Base-by-base conservation (phyloP, 2,797 vertebrate species). In the Pygocentrus nattereri region DNA sequence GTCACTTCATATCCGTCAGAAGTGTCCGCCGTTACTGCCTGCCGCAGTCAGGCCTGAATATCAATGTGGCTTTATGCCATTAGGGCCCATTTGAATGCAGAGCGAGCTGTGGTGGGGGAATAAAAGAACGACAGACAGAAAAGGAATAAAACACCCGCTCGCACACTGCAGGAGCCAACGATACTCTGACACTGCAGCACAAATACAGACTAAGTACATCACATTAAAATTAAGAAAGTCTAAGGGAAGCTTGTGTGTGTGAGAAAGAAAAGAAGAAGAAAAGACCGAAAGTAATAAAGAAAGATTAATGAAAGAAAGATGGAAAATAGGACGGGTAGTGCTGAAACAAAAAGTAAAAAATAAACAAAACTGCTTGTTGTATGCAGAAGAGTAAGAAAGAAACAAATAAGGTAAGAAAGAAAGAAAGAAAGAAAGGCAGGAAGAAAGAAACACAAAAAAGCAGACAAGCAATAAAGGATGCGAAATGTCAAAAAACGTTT, bases 1-100 rank as follows among this genome's bases (percentile, higher is more conserved):
- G 95, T 94, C 95, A 95, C 95, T 93, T 88, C 87, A 91, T 94
- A 96, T 96, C 95, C 95, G 95, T 97, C 96, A 97, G 96, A 95
- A 94, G 93, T 91, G 93, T 95, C 95, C 95, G 93, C 89, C 94
- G 95, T 96, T 95, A 73, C 27, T 49, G 44, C 49, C 5, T 64
- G 49, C 58, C 8, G 50, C 18, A 16, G 49, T n/a, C 50, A 21
- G 47, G 34, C 47, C 67, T 38, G 81, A 78, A 68, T 78, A 59
- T 78, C 69, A 82, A 77, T 77, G 25, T 54, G 31, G 50, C 34
- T 74, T 27, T 68, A 50, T 41, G 76, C 27, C 41, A 74, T 78
- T 49, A 74, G 27, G 61, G 52, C 50, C 41, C 34, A 44, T 74
- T 78, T 67, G 62, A 74, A 78, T 64, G 47, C 34, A 67, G 47